Evolutionary conservation across 2,797 vertebrate genomes (phyloP).

Genomic region (Mormyrops boulengeri): DNA sequence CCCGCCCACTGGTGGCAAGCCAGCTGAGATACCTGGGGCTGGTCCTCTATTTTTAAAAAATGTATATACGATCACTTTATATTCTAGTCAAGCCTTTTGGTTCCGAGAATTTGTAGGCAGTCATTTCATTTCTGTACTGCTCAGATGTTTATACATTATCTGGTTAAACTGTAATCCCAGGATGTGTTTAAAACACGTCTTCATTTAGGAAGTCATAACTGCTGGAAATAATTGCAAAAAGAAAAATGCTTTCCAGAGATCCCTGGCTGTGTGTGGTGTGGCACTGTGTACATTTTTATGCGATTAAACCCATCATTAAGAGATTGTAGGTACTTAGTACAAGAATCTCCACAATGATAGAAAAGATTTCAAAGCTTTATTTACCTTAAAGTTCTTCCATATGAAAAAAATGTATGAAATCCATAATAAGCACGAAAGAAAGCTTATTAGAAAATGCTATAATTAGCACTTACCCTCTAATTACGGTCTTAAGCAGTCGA

Average conservation of each 20-base stretch:
- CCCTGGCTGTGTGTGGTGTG: neutral
- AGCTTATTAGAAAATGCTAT: neutral
- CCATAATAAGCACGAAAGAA: neutral
- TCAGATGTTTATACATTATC: neutral
- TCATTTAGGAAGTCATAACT: neutral
- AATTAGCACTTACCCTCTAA: constrained; percentile 2
- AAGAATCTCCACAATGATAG: neutral
- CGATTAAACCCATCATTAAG: neutral
- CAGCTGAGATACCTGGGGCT: neutral
- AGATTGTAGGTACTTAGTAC: neutral
- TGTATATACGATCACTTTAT: neutral
- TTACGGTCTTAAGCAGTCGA: neutral
- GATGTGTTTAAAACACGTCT: neutral
- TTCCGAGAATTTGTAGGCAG: neutral
- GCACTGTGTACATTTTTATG: neutral
- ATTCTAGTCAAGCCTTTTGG: neutral
- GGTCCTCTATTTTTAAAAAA: neutral
- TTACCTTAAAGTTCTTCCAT: neutral
- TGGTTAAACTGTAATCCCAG: constrained; percentile 4
- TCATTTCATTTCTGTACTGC: neutral
- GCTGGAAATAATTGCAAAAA: neutral
- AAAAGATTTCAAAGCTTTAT: neutral
- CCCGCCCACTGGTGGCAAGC: neutral
- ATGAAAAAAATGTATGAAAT: neutral
- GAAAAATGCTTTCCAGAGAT: neutral